Evolutionary conservation across 2,888 invertebrate species (phyloP).

Genomic region (Bimastos eiseni): DNA sequence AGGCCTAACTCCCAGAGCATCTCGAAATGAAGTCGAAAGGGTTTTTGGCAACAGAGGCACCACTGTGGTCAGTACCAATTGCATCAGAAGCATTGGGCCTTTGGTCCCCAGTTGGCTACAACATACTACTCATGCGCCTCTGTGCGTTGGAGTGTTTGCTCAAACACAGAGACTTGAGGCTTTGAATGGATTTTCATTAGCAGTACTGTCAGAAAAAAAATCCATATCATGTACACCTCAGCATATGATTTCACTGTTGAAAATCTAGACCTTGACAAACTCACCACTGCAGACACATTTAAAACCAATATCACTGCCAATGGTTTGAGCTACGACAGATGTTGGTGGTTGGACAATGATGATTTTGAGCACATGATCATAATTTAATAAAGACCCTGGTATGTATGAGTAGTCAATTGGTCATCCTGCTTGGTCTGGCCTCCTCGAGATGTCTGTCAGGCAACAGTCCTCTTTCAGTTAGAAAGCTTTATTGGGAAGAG

Average conservation of each 20-base stretch:
- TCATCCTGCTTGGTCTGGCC: neutral
- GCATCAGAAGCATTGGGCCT: too few species aligned
- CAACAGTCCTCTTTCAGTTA: neutral
- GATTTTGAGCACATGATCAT: constrained; percentile 13
- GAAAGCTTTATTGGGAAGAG: constrained; percentile 3
- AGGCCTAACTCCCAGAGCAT: too few species aligned
- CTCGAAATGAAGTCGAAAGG: too few species aligned
- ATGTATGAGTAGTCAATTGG: neutral
- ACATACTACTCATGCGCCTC: too few species aligned
- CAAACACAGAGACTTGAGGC: too few species aligned
- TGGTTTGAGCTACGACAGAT: neutral
- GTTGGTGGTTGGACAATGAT: neutral
- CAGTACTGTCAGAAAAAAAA: neutral
- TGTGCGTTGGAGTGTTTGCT: too few species aligned
- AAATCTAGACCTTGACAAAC: neutral
- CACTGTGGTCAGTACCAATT: too few species aligned
- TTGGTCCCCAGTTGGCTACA: too few species aligned
- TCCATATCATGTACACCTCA: neutral
- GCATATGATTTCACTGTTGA: neutral
- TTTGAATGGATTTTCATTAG: neutral
- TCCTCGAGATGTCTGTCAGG: neutral
- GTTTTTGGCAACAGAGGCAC: too few species aligned
- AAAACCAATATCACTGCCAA: too few species aligned
- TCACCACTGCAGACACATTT: neutral
- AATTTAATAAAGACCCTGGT: neutral